A percentile compares a stretch with the other conserved stretches of the same genome.
Conservation (phyloP, 1,140 invertebrate species). For the Argopecten irradians region DNA sequence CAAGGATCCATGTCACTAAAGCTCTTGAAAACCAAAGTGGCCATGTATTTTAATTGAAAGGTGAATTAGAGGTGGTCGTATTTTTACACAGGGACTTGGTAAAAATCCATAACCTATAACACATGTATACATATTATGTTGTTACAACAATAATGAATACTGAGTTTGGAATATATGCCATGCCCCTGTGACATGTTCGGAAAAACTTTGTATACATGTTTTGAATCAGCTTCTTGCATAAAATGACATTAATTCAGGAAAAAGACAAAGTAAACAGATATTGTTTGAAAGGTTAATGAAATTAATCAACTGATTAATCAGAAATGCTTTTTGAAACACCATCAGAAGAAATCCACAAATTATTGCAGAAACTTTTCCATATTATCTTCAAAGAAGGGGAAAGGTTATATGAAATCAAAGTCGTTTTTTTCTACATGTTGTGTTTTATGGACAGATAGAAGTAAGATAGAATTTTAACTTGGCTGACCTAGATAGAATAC, state of each 20-base stretch:
- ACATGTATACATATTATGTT: no score
- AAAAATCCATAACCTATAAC: no score
- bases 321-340: not conserved
- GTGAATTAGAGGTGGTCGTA: not conserved
- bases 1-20: not conserved
- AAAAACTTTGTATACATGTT: not conserved
- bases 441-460: not conserved
- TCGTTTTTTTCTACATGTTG: not conserved
- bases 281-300: not conserved
- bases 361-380: conserved; percentile 7
- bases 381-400: not conserved
- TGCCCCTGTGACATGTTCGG: no score
- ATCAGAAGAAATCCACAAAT: conserved; percentile 1
- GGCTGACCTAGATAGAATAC: not conserved
- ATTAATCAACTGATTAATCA: not conserved
- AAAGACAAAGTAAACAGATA: not conserved
- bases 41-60: not conserved
- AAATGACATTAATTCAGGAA: conserved; percentile 5
- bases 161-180: no score
- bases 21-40: conserved; percentile 15
- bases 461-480: not conserved
- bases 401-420: conserved; percentile 23
- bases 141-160: no score
- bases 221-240: not conserved
- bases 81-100: no score